Evolutionary conservation across 2,888 invertebrate species (phyloP).

Genomic region (Tachina fera): DNA sequence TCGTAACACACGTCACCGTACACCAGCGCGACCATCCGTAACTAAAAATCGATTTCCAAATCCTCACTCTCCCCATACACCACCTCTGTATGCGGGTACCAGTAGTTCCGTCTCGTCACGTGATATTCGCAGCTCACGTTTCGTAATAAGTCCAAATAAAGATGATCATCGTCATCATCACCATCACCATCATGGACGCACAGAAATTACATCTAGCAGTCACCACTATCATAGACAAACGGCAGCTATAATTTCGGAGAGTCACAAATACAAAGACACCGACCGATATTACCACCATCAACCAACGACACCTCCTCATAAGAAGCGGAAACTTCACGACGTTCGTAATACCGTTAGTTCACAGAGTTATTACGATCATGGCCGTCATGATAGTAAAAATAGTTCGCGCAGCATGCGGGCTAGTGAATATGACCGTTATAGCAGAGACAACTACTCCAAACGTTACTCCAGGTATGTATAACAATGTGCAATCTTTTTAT

Average conservation of each 20-base stretch:
- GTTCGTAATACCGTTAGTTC: constrained; percentile 73
- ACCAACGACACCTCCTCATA: constrained; percentile 80
- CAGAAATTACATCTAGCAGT: constrained; percentile 72
- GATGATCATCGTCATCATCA: constrained; percentile 75
- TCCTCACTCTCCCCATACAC: constrained; percentile 82
- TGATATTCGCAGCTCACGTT: constrained; percentile 77
- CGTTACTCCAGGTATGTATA: constrained; percentile 78
- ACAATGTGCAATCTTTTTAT: not conserved
- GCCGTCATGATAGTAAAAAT: constrained; percentile 75
- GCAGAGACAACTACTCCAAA: constrained; percentile 78
- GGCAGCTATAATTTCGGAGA: constrained; percentile 73
- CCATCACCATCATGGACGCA: constrained; percentile 75
- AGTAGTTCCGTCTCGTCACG: constrained; percentile 62
- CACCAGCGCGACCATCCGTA: constrained; percentile 75
- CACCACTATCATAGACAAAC: constrained; percentile 79
- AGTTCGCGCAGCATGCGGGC: constrained; percentile 70
- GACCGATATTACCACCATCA: constrained; percentile 81
- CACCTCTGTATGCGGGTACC: constrained; percentile 76
- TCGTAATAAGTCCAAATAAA: constrained; percentile 76
- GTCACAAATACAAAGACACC: constrained; percentile 77
- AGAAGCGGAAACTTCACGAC: constrained; percentile 81
- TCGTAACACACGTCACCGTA: constrained; percentile 77
- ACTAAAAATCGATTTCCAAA: constrained; percentile 76
- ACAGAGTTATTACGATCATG: constrained; percentile 75
- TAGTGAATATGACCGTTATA: constrained; percentile 79